These are phyloP conservation scores for Rhyacichthys aspro DNA, from an alignment of 2,797 vertebrate species.

Conservation along the genomic window DNA sequence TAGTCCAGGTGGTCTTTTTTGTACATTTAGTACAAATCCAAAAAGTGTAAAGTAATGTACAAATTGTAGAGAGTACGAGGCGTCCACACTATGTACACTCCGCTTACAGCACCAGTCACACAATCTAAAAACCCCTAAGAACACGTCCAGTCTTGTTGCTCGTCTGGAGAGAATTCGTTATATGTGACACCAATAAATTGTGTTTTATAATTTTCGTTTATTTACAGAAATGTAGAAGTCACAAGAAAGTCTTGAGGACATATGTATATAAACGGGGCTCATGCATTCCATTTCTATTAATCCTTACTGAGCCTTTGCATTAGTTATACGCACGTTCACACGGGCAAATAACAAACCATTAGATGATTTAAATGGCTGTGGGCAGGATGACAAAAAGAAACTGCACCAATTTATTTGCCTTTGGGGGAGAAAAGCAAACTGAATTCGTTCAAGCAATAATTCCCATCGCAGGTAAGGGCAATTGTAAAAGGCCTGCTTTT, in stretches of 20 bases:
- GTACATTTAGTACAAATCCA: no score
- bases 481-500: slow-evolving; percentile 14
- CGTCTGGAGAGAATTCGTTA: no score
- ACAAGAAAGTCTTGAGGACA: neutral
- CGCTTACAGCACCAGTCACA: no score
- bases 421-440: neutral
- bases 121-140: no score
- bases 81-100: no score
- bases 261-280: neutral
- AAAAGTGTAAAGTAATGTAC: no score
- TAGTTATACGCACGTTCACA: slow-evolving; percentile 5
- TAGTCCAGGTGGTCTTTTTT: no score
- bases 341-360: slow-evolving; percentile 21
- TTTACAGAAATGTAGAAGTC: no score
- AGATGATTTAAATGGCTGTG: slow-evolving; percentile 13
- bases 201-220: no score
- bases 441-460: neutral
- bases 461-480: slow-evolving; percentile 10
- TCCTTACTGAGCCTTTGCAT: neutral
- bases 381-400: slow-evolving; percentile 18
- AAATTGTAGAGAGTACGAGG: no score
- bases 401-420: neutral
- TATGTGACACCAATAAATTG: no score
- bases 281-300: neutral
- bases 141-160: no score